Evolutionary conservation across 2,113 vertebrate genomes (phyloP), one percentile per base, ranked within the genome.

Genomic region (Serinus canaria): DNA sequence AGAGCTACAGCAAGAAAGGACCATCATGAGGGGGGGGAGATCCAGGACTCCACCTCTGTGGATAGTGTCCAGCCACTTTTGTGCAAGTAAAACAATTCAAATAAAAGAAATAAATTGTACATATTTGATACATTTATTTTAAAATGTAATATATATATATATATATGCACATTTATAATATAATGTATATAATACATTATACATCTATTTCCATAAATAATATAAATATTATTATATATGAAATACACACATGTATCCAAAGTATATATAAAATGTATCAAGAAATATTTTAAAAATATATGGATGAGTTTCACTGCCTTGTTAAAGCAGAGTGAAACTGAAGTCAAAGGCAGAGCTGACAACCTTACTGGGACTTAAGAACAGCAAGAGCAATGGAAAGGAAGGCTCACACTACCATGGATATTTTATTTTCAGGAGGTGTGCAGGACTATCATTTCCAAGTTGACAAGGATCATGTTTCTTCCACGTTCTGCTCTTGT

Each of bases 401-500:
- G 7, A 88, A 80, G 72, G 22, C 56, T 81, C 79, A 13, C 60
- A 7, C 41, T 49, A 8, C 62, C 39, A 63, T 1, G 35, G 64
- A 8, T 13, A 14, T 52, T 30, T 41, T 75, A 17, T 69, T 72
- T 80, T 49, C 77, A 83, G 72, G 33, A 90, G 55, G 33, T 79
- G 50, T 66, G 44, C 58, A 87, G 46, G 52, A 50, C 75, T 88
- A 35, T 49, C 39, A 4, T 37, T 83, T 58, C 37, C 68, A 67
- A 72, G 41, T 4, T 43, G 62, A 46, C 44, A 74, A n/a, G 67
- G 33, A 66, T 77, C 49, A 6, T 3, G 14, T 79, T 58, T 67
- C 74, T 39, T 31, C 7, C 1, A 10, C 3, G 1, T 2, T 7
- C n/a, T 35, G 1, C 2, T 7, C n/a, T 35, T 25, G 52, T 37